phyloP scores from a whole-genome alignment of 1,140 invertebrate genomes.

The Euglossa dilemma region DNA sequence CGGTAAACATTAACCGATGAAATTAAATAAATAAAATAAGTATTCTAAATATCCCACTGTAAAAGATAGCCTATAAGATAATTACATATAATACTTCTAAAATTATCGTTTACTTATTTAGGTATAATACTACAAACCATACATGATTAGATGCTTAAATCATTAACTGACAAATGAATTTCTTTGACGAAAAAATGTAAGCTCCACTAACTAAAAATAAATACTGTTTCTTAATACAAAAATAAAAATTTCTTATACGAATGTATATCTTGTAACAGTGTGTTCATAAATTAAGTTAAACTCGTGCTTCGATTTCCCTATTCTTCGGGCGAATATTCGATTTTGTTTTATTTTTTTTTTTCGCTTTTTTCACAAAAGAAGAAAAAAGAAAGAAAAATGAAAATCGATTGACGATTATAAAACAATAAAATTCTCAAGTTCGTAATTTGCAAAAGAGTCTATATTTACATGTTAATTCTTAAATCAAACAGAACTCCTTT shows the following conservation, averaged over 20 bases:
- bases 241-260: slow-evolving; percentile 7
- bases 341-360: too few relatives aligned
- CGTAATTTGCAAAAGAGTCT: slow-evolving; percentile 27
- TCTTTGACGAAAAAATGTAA: background rate
- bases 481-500: slow-evolving; percentile 32
- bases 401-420: slow-evolving; percentile 14
- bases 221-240: slow-evolving; percentile 32
- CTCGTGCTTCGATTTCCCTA: background rate
- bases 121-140: slow-evolving; percentile 27
- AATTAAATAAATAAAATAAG: slow-evolving; percentile 22
- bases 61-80: background rate
- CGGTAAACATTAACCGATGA: background rate
- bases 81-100: slow-evolving; percentile 1
- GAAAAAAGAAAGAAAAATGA: background rate
- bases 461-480: slow-evolving; percentile 38
- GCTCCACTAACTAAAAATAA: background rate
- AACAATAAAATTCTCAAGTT: slow-evolving; percentile 24
- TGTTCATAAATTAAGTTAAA: background rate
- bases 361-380: background rate
- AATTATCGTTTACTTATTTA: slow-evolving; percentile 23
- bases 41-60: background rate
- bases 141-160: background rate
- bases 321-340: background rate
- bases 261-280: background rate
- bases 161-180: slow-evolving; percentile 1